These are phyloP conservation scores for Mamestra brassicae DNA, from an alignment of 2,888 invertebrate genomes.

Conservation along the genomic window DNA sequence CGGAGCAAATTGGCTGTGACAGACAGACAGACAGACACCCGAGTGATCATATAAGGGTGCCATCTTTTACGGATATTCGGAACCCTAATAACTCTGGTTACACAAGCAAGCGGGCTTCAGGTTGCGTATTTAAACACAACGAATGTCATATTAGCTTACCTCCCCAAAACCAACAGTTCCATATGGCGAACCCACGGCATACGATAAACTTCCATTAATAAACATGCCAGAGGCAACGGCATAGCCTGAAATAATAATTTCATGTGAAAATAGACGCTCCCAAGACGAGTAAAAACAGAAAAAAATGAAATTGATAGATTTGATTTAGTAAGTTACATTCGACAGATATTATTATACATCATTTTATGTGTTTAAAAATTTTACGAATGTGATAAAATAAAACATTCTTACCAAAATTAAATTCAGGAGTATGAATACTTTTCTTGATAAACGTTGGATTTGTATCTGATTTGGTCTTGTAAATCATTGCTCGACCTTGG, in stretches of 20 bases:
- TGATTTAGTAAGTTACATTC: not conserved
- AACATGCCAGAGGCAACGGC: constrained; percentile 75
- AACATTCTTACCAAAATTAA: constrained; percentile 70
- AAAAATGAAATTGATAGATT: not conserved
- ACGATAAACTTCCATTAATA: constrained; percentile 31
- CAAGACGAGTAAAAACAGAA: not conserved
- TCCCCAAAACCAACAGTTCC: constrained; percentile 73
- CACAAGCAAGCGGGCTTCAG: no score
- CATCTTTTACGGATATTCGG: no score
- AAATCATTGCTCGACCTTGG: constrained; percentile 48
- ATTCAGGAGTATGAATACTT: not conserved
- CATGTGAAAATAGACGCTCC: not conserved
- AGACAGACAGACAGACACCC: no score
- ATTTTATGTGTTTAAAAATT: not conserved
- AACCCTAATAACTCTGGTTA: no score
- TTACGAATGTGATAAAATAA: no score
- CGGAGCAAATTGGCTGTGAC: no score
- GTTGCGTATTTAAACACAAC: not conserved
- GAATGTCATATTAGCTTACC: constrained; percentile 65
- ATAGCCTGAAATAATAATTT: constrained; percentile 73
- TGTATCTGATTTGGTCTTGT: not conserved
- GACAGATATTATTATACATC: not conserved
- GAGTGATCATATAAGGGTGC: no score
- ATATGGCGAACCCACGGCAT: constrained; percentile 77
- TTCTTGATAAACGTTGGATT: not conserved